phyloP scores from a whole-genome alignment of 2,888 invertebrate species.

The Ernsta delagoae region DNA sequence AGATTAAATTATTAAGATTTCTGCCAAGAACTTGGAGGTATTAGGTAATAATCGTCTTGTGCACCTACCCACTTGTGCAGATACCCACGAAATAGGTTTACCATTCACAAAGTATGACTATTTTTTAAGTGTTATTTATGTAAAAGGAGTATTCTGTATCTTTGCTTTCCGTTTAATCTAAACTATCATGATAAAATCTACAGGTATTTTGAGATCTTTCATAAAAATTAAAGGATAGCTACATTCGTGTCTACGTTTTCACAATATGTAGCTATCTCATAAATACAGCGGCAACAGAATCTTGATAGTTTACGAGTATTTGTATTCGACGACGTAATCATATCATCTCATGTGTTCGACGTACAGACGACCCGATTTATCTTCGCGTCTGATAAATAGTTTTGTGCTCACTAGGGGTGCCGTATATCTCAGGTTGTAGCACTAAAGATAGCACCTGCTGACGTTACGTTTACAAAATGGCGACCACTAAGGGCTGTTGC shows the following conservation, averaged over 20 bases:
- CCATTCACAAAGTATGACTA: too few relatives aligned
- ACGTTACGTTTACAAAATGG: not conserved
- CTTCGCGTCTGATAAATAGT: constrained; percentile 25
- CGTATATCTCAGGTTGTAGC: not conserved
- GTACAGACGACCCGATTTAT: constrained; percentile 22
- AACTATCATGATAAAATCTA: too few relatives aligned
- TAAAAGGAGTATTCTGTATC: too few relatives aligned
- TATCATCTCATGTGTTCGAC: constrained; percentile 25
- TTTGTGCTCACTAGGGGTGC: constrained; percentile 18
- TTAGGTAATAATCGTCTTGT: too few relatives aligned
- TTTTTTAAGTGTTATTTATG: too few relatives aligned
- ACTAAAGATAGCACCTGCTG: not conserved
- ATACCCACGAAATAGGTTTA: too few relatives aligned
- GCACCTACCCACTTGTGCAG: too few relatives aligned
- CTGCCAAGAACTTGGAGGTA: too few relatives aligned
- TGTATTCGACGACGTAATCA: constrained; percentile 14
- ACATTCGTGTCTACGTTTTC: not conserved
- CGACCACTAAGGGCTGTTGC: not conserved
- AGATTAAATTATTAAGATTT: too few relatives aligned
- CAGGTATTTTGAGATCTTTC: too few relatives aligned
- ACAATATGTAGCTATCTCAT: not conserved
- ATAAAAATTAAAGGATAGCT: too few relatives aligned
- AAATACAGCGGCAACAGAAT: constrained; percentile 8
- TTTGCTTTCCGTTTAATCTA: too few relatives aligned
- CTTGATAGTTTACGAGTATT: constrained; percentile 14